A percentile compares a stretch with the other conserved stretches of the same genome.
phyloP scores from a whole-genome alignment of 1,140 invertebrate genomes.

The Leucophenga varia region DNA sequence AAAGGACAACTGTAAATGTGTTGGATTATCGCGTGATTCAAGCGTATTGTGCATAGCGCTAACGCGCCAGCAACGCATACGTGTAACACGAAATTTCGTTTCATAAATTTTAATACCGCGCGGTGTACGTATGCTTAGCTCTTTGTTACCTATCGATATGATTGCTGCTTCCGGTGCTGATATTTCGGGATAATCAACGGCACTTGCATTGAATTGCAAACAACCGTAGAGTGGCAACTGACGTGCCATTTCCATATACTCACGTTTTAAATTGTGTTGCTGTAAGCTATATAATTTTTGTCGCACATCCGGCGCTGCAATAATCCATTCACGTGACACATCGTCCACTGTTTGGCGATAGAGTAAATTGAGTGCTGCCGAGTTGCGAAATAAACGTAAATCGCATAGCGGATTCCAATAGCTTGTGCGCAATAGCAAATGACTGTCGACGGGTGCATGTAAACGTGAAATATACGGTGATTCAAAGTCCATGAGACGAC shows the following conservation, averaged over 20 bases:
- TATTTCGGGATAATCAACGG: conserved; percentile 73
- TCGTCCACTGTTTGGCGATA: conserved; percentile 87
- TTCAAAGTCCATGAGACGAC: conserved; percentile 93
- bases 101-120: conserved; percentile 66
- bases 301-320: conserved; percentile 69
- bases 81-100: conserved; percentile 85
- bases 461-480: conserved; percentile 87
- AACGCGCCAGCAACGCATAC: conserved; percentile 97
- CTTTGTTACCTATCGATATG: conserved; percentile 75
- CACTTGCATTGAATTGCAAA: conserved; percentile 62
- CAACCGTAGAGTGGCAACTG: conserved; percentile 87
- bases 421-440: conserved; percentile 77
- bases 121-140: conserved; percentile 69
- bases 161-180: conserved; percentile 68
- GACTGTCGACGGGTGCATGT: conserved; percentile 63
- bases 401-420: conserved; percentile 89
- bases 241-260: conserved; percentile 81
- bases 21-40: conserved; percentile 33
- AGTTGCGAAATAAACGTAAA: conserved; percentile 75
- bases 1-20: conserved; percentile 75
- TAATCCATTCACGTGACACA: conserved; percentile 82
- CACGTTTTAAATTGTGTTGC: conserved; percentile 75
- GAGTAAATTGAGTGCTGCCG: conserved; percentile 80
- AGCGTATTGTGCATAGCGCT: conserved; percentile 77
- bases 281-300: conserved; percentile 71